Conservation (phyloP, 2,113 vertebrate species). For the Campylomormyrus tamandua region DNA sequence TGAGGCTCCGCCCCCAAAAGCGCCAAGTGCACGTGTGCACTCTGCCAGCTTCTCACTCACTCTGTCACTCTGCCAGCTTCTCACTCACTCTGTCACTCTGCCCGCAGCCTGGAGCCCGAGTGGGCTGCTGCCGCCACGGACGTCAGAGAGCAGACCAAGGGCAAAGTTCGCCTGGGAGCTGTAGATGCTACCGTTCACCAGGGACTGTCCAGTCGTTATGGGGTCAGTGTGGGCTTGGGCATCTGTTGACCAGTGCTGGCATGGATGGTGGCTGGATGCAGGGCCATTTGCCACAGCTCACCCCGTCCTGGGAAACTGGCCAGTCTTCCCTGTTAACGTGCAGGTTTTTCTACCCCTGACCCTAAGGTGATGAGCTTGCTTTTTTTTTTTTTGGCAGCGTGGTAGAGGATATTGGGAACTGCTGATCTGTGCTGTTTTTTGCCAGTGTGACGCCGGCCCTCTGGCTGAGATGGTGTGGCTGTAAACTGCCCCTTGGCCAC, state of each 20-base stretch:
- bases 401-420: background rate
- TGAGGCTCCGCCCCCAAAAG: conserved; percentile 49
- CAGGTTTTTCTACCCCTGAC: background rate
- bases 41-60: background rate
- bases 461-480: background rate
- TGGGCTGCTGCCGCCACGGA: conserved; percentile 87
- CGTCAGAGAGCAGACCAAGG: conserved; percentile 86
- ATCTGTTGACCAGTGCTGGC: background rate
- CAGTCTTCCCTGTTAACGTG: background rate
- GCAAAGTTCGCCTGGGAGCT: conserved; percentile 82
- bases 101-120: conserved; percentile 80
- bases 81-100: background rate
- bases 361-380: background rate
- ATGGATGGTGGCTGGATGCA: background rate
- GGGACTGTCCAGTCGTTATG: conserved; percentile 69
- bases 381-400: background rate
- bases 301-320: background rate
- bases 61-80: background rate
- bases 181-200: conserved; percentile 88
- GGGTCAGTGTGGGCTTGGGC: conserved; percentile 59
- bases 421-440: background rate
- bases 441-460: background rate
- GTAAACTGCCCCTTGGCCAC: background rate
- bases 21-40: too few relatives aligned
- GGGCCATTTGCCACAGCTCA: background rate